Evolutionary conservation across 2,888 invertebrate genomes (phyloP).

Genomic region (Eledona agricola): DNA sequence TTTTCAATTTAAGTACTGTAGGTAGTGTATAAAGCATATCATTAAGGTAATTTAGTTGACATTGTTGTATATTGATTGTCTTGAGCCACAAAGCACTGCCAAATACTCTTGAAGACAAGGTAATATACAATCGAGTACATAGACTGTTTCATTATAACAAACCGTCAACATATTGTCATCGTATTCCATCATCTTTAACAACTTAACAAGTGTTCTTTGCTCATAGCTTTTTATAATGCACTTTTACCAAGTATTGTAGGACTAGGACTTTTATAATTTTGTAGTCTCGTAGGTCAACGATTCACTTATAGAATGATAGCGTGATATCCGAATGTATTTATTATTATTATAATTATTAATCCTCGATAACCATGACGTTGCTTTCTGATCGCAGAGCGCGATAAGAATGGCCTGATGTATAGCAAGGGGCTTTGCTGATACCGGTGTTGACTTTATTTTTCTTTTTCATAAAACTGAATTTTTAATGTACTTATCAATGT

Average conservation of each 20-base stretch:
- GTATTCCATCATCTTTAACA: slow-evolving; percentile 25
- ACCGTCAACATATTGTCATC: slow-evolving; percentile 28
- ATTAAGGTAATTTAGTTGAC: slow-evolving; percentile 42
- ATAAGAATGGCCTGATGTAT: too few species aligned
- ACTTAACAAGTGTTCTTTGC: slow-evolving; percentile 32
- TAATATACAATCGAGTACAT: slow-evolving; percentile 33
- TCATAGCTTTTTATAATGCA: slow-evolving; percentile 37
- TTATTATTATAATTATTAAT: too few species aligned
- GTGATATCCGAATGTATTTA: slow-evolving; percentile 17
- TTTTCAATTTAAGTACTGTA: slow-evolving; percentile 43
- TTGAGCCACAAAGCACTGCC: slow-evolving; percentile 61
- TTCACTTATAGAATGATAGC: slow-evolving; percentile 17
- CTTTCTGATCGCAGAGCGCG: slow-evolving; percentile 13
- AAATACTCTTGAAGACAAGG: slow-evolving; percentile 43
- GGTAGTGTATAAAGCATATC: slow-evolving; percentile 51
- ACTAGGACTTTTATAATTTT: slow-evolving; percentile 3
- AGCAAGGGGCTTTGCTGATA: slow-evolving; percentile 6
- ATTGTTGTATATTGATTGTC: slow-evolving; percentile 56
- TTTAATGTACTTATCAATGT: slow-evolving; percentile 29
- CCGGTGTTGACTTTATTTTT: slow-evolving; percentile 22
- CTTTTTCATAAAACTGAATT: slow-evolving; percentile 8
- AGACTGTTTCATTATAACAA: slow-evolving; percentile 33
- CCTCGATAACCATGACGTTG: slow-evolving; percentile 6
- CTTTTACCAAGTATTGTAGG: slow-evolving; percentile 22
- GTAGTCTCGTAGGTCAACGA: slow-evolving; percentile 11